Evolutionary conservation across 2,888 invertebrate genomes (phyloP).

Genomic region (Pimpla rufipes): DNA sequence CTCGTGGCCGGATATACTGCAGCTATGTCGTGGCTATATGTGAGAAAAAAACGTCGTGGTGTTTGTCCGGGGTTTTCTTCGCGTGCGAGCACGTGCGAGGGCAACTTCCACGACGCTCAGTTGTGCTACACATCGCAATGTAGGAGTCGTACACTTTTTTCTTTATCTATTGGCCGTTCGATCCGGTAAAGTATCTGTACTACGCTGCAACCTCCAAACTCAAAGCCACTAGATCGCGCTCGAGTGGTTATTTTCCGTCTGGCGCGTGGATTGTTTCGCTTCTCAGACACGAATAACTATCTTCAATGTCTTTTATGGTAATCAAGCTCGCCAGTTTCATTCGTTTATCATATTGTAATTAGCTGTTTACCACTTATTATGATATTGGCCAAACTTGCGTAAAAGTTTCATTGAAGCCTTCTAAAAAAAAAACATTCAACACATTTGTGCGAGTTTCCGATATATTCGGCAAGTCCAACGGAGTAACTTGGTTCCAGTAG

Average conservation of each 20-base stretch:
- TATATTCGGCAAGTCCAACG: too few species aligned
- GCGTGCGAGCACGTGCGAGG: slow-evolving; percentile 47
- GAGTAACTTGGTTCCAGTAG: neutral
- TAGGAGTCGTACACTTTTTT: slow-evolving; percentile 31
- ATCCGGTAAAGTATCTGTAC: slow-evolving; percentile 44
- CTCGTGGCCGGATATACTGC: slow-evolving; percentile 28
- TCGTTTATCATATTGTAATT: too few species aligned
- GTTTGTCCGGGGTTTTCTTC: slow-evolving; percentile 45
- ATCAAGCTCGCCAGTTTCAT: too few species aligned
- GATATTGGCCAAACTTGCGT: too few species aligned
- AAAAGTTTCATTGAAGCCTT: too few species aligned
- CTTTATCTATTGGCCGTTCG: slow-evolving; percentile 55
- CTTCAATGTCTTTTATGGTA: too few species aligned
- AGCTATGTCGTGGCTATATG: neutral
- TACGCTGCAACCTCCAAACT: slow-evolving; percentile 20
- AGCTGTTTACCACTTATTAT: too few species aligned
- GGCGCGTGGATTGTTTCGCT: neutral
- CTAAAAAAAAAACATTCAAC: too few species aligned
- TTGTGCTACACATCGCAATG: slow-evolving; percentile 2
- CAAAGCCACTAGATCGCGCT: slow-evolving; percentile 5
- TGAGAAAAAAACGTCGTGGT: neutral
- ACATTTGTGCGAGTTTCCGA: too few species aligned
- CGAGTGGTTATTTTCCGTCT: slow-evolving; percentile 19
- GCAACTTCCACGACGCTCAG: slow-evolving; percentile 18
- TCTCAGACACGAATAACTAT: too few species aligned